Base-by-base conservation (phyloP, 2,888 invertebrate genomes). In the Lochmaea capreae region DNA sequence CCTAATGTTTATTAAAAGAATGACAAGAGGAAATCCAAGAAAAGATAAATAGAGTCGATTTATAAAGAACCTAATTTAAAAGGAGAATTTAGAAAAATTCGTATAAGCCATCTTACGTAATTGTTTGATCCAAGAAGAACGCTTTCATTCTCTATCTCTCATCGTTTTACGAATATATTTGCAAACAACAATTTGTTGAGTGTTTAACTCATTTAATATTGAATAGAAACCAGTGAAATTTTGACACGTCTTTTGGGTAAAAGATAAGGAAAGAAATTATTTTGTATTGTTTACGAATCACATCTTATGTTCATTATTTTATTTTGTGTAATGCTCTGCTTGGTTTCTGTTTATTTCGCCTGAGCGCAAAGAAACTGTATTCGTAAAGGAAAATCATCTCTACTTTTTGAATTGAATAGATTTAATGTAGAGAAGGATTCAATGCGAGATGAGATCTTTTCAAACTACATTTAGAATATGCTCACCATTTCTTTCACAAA, bases 121-220 rank as follows among this genome's bases (percentile, higher is more conserved):
- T 81, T 82, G 81, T 82, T 79, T 74, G 46, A 22, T 65, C 62
- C 69, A 72, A 77, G 71, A 65, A 72, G 70, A 76, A 77, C 74
- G 67, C 71, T 74, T 43, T 3, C 73, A 59, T 72, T 71, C 49
- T 61, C 61, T 66, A 75, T n/a, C n/a, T n/a, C n/a, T n/a, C n/a
- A n/a, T n/a, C n/a, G 70, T 72, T 71, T 73, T 71, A 74, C 78
- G 78, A 80, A 77, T 80, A 79, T 79, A 79, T 82, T 82, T 80
- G 79, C 80, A 82, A 83, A 83, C 80, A 81, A 81, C 80, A 81
- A 80, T 83, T 81, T 80, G 80, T 81, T 81, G 79, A 79, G 80
- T 81, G 80, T 79, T 80, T 71, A 74, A 79, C 74, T 78, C 76
- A 72, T 77, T 75, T 72, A 61, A 52, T 71, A 58, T 58, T 67